A percentile compares a stretch with the other conserved stretches of the same genome.
Conservation (phyloP, 2,113 vertebrate genomes). For the Vombatus ursinus region DNA sequence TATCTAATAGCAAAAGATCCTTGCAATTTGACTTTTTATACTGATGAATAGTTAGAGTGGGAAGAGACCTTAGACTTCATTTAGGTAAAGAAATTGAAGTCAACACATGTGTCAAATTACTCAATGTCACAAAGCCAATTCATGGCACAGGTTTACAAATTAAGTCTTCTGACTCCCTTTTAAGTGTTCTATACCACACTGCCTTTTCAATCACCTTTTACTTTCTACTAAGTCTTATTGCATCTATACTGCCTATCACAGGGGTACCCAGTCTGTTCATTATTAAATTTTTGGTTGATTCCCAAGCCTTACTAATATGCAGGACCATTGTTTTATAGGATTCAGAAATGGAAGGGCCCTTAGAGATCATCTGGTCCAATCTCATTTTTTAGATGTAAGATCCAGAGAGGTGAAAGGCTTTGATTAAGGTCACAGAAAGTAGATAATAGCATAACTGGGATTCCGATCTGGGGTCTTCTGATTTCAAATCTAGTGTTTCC, state of each 20-base stretch:
- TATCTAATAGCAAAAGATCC: background rate
- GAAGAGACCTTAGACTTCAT: background rate
- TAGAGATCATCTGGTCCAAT: background rate
- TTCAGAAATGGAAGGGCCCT: background rate
- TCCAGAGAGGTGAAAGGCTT: background rate
- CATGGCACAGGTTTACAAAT: background rate
- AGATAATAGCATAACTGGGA: background rate
- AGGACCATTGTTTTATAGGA: background rate
- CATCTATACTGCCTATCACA: background rate
- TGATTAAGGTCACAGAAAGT: background rate
- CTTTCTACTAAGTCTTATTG: background rate
- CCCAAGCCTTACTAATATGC: background rate
- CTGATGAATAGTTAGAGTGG: background rate
- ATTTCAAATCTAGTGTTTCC: background rate
- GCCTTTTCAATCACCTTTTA: background rate
- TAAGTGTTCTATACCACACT: background rate
- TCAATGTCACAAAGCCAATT: background rate
- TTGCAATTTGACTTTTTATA: background rate
- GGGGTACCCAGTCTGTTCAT: background rate
- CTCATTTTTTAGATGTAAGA: background rate
- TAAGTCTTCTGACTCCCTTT: background rate
- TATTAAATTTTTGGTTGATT: background rate
- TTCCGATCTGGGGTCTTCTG: background rate
- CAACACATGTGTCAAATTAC: background rate
- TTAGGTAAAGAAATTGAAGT: background rate